phyloP scores from a whole-genome alignment of 2,888 invertebrate species.

The Lochmaea crataegi region DNA sequence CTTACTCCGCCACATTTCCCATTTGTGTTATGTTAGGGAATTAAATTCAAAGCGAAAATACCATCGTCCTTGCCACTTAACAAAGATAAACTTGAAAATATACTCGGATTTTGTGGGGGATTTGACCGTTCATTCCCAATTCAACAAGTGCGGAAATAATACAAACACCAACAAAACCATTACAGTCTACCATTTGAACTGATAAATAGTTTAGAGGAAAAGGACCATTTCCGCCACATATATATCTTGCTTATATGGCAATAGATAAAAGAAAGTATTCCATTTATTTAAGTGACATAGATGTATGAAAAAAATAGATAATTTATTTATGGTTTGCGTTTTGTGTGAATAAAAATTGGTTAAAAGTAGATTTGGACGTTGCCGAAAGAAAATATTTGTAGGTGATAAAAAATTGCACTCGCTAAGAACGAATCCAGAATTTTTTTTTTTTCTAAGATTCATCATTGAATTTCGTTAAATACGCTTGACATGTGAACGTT shows the following conservation, averaged over 20 bases:
- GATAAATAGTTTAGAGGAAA: constrained; percentile 3
- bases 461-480: too few relatives aligned
- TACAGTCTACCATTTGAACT: not conserved
- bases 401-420: too few relatives aligned
- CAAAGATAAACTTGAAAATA: constrained; percentile 9
- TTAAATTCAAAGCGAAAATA: not conserved
- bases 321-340: too few relatives aligned
- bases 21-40: not conserved
- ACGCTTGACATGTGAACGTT: too few relatives aligned
- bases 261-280: not conserved
- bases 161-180: constrained; percentile 7
- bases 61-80: not conserved
- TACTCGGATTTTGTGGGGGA: not conserved
- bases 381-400: too few relatives aligned
- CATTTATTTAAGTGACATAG: not conserved
- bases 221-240: not conserved
- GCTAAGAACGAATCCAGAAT: too few relatives aligned
- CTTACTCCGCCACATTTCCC: not conserved
- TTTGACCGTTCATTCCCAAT: constrained; percentile 1
- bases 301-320: not conserved
- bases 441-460: too few relatives aligned
- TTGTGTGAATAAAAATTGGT: too few relatives aligned
- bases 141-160: constrained; percentile 14
- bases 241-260: not conserved
- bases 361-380: too few relatives aligned